Base-by-base conservation (phyloP, 2,113 vertebrate species). In the Scortum barcoo region DNA sequence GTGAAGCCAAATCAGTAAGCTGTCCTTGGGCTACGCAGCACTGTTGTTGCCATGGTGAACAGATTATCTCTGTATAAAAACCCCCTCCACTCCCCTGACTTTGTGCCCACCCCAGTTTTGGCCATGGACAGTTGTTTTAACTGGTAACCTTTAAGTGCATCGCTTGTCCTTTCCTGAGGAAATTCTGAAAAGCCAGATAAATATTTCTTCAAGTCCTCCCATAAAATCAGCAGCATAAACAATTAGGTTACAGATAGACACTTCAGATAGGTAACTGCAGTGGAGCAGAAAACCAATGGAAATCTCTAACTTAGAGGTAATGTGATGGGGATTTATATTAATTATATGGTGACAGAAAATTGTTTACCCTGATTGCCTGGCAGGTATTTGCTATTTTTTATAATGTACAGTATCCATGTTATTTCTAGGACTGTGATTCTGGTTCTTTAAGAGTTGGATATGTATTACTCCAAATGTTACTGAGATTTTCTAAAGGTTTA, bases 31-130 rank as follows among this genome's bases (percentile, higher is more conserved):
- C 86, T 79, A 71, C 68, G 51, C 69, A 73, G 88, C 67, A 36
- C 66, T 78, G 77, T 69, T 79, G 89, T 91, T 93, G 76, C 90
- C 90, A 91, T 91, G 90, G 90, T 90, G 89, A 91, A 76, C 20
- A 83, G 69, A 87, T 88, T 84, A 86, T 83, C 83, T 88, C 70
- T 73, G 61, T 69, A 73, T 44, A 72, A 66, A 85, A 74, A 72
- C 48, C 36, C 2, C 1, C 10, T 73, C 58, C 56, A 58, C 54
- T 88, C 73, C 76, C 57, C 53, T 75, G 60, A 81, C 77, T 86
- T 78, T 70, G 75, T 74, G 80, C 44, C 71, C 76, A 78, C 67
- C 62, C 12, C 24, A 0, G 26, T 40, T 24, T 66, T 70, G 62
- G 54, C 26, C 57, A 46, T 63, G 58, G 69, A 70, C 44, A 78